Evolutionary conservation across 1,140 invertebrate species (phyloP).

Genomic region (Theocolax elegans): DNA sequence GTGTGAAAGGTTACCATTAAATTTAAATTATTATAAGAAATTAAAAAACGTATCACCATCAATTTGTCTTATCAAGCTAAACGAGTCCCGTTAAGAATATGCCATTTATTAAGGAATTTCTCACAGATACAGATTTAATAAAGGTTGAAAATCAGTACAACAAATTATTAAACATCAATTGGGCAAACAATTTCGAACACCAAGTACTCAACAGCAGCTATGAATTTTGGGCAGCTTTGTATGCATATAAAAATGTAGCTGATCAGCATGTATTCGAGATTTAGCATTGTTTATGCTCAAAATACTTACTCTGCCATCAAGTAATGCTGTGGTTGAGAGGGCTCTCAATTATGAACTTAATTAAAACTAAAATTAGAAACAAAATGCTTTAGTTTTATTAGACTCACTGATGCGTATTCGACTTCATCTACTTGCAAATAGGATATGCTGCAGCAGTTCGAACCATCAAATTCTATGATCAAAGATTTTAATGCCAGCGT

Average conservation of each 20-base stretch:
- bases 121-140: not conserved
- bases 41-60: not conserved
- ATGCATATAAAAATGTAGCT: slow-evolving; percentile 39
- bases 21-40: slow-evolving; percentile 3
- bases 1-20: not conserved
- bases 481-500: slow-evolving; percentile 34
- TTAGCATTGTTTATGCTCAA: slow-evolving; percentile 24
- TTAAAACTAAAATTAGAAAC: slow-evolving; percentile 42
- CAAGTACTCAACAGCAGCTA: not conserved
- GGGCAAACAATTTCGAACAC: not conserved
- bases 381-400: slow-evolving; percentile 34
- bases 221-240: slow-evolving; percentile 26
- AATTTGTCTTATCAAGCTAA: not conserved
- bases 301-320: slow-evolving; percentile 8
- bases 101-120: not conserved
- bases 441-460: no score
- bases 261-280: slow-evolving; percentile 38
- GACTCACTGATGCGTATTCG: slow-evolving; percentile 43
- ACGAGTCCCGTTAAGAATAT: not conserved
- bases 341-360: slow-evolving; percentile 42
- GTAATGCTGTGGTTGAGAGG: slow-evolving; percentile 34
- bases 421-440: slow-evolving; percentile 22
- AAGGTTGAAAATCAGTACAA: slow-evolving; percentile 11
- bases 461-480: slow-evolving; percentile 37
- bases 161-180: not conserved